A percentile compares a stretch with the other conserved stretches of the same genome.
Conservation (phyloP, 2,888 invertebrate genomes). For the Mechanitis messenoides region DNA sequence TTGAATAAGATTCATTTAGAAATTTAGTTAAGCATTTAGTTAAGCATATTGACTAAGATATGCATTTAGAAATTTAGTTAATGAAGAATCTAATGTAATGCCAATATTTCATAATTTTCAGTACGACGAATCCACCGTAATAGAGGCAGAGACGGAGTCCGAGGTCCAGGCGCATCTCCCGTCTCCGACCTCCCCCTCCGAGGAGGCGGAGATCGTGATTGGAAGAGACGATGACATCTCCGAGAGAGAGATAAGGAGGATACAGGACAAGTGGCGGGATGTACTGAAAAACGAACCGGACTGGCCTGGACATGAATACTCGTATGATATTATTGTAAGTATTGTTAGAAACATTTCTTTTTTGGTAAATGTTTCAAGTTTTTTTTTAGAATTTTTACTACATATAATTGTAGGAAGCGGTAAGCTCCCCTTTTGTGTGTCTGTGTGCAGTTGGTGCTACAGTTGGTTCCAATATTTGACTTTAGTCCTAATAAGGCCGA, state of each 20-base stretch:
- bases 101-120: constrained; percentile 39
- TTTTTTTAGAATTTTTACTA: no score
- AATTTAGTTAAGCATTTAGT: no score
- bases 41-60: not conserved
- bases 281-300: constrained; percentile 77
- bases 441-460: no score
- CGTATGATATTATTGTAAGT: constrained; percentile 87
- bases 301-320: constrained; percentile 69
- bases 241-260: constrained; percentile 78
- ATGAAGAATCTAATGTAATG: constrained; percentile 8
- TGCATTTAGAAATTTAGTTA: not conserved
- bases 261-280: constrained; percentile 86
- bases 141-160: constrained; percentile 82
- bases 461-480: no score
- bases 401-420: no score
- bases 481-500: no score
- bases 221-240: constrained; percentile 60
- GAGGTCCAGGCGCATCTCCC: constrained; percentile 74
- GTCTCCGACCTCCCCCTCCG: constrained; percentile 63
- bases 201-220: constrained; percentile 81
- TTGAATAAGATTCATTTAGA: no score
- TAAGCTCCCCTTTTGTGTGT: no score
- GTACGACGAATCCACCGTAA: constrained; percentile 82
- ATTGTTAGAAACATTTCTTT: not conserved
- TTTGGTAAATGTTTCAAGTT: not conserved